Evolutionary conservation across 1,140 invertebrate species (phyloP), one percentile per base, ranked within the genome.

Genomic region (Maniola jurtina): DNA sequence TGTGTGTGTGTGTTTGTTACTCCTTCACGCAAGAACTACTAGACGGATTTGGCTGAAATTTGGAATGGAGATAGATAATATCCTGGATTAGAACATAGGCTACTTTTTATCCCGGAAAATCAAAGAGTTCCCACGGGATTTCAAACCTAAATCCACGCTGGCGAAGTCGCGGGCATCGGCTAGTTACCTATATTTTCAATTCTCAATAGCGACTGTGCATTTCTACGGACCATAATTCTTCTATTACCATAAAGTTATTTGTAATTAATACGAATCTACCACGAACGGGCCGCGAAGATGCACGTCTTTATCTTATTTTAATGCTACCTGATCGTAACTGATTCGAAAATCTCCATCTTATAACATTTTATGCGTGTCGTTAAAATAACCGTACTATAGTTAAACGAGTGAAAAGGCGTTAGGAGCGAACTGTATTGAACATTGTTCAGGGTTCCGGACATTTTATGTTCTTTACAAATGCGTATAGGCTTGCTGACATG

Each of bases 331-430:
- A 69, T 66, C 58, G 40, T 69, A 62, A 67, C 61, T 16, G 59
- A 68, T 70, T 77, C 59, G 64, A 56, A 68, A 70, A 74, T 69
- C 70, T 55, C 13, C 11, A 66, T 72, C 66, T 57, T 71, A 64
- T 70, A 50, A 25, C 36, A 48, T 75, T 77, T 77, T 72, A 72
- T 75, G 60, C 57, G 54, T 10, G 25, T 57, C 52, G 57, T 70
- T 71, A 68, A 72, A 50, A 68, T 55, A 42, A 11, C 40, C 9
- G 35, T 36, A 36, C 13, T 59, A 59, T 14, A 7, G 33, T 45
- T 35, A 25, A 63, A 63, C 36, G 35, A 45, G 52, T 63, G 14
- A 52, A 61, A 13, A 48, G 15, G 40, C 5, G 47, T 38, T 11
- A 8, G 34, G 7, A 35, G 13, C 40, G 48, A 15, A 11, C n/a